A percentile compares a stretch with the other conserved stretches of the same genome.
These are phyloP conservation scores for Blennius ocellaris DNA, from an alignment of 2,113 vertebrate genomes.

Conservation along the genomic window DNA sequence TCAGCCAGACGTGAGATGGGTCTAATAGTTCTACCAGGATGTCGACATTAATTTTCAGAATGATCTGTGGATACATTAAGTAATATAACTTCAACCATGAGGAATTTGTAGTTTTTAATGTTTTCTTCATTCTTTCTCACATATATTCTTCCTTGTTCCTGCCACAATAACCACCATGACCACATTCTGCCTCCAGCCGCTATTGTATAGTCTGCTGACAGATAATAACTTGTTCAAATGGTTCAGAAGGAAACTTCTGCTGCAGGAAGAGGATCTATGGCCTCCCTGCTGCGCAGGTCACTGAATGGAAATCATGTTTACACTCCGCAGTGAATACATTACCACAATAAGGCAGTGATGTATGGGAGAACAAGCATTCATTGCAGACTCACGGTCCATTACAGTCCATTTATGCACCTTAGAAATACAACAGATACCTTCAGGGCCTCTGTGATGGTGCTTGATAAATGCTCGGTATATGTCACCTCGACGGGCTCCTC, in stretches of 20 bases:
- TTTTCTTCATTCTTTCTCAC: no score
- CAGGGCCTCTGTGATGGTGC: conserved; percentile 2
- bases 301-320: conserved; percentile 48
- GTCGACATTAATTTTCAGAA: no score
- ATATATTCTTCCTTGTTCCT: no score
- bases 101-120: no score
- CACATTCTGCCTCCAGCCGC: not conserved
- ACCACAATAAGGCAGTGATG: conserved; percentile 51
- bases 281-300: conserved; percentile 15
- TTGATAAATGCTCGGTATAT: conserved; percentile 25
- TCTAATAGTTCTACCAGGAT: no score
- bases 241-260: conserved; percentile 12
- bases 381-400: conserved; percentile 35
- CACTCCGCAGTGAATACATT: conserved; percentile 48
- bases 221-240: conserved; percentile 27
- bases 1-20: no score
- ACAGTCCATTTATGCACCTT: conserved; percentile 32
- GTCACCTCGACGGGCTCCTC: conserved; percentile 12
- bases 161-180: no score
- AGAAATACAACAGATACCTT: conserved; percentile 25
- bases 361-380: conserved; percentile 28
- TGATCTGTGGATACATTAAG: no score
- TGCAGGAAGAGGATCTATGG: not conserved
- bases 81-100: no score
- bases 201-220: conserved; percentile 14